Base-by-base conservation (phyloP, 2,113 vertebrate genomes). In the Apteryx owenii region DNA sequence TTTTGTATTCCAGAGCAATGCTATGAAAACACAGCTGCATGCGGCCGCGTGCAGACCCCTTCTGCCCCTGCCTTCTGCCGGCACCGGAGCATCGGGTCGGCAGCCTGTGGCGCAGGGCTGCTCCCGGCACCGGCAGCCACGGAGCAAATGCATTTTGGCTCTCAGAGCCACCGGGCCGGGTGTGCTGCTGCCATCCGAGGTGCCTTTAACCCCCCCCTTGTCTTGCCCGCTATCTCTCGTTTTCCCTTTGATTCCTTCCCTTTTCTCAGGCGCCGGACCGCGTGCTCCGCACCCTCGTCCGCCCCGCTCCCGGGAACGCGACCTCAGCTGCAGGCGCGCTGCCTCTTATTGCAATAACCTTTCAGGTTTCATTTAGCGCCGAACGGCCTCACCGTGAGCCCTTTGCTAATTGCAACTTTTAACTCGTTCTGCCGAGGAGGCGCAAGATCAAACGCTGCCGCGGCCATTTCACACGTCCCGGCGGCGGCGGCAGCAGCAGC, bases 361-460 rank as follows among this genome's bases (percentile, higher is more conserved):
- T 96, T 97, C 89, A 60, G 94, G 87, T 97, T 97, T 97, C 95
- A 82, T 96, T 92, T 88, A 91, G 85, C 8, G 36, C 20, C 68
- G 75, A 91, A 84, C 86, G 70, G 94, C 85, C 48, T 93, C 81
- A n/a, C 29, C 20, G 21, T 93, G 96, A 96, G 93, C 46, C 48
- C 79, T 36, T 40, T 31, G 16, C 91, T 97, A 95, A 97, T 86
- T 93, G 92, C 84, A 87, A 69, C 77, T 94, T 90, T 84, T 73
- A 85, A 80, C 92, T 87, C 85, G 0, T 92, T 84, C 85, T 25
- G 31, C 58, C 66, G 85, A 31, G 77, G 73, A 78, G 89, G 64
- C 46, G 44, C 0, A 0, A 81, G 71, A 91, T 76, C 69, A 20
- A 79, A 90, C 2, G 18, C 51, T 40, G 54, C 64, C 44, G 22